Base-by-base conservation (phyloP, 2,797 vertebrate genomes). In the Passerculus sandwichensis region DNA sequence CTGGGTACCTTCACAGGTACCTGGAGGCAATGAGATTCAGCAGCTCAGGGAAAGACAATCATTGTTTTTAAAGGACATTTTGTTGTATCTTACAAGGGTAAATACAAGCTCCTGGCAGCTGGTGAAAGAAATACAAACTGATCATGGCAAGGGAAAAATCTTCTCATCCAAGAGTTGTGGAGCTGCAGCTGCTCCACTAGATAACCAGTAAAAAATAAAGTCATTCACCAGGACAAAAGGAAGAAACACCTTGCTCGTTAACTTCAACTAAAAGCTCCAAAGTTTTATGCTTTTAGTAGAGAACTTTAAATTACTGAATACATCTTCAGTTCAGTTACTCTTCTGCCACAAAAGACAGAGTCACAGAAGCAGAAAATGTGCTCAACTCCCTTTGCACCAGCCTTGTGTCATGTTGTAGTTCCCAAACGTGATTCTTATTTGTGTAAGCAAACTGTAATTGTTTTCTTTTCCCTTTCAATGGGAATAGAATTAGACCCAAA, bases 361-460 rank as follows among this genome's bases (percentile, higher is more conserved):
- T 21, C 6, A 4, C 38, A 75, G 81, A 81, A 73, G 71, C 30
- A 70, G 66, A 93, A 93, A 91, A 85, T 16, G 45, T 25, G 47
- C 56, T 84, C 64, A 61, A 51, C 14, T 88, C 56, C 73, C 57
- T 88, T 19, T 38, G 64, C 22, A 86, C 22, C 5, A 42, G 73
- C 64, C 66, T 56, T 34, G 57, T 50, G 62, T 40, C 60, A 67
- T 36, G 66, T 10, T 73, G 27, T 19, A 85, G 45, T 4, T 92
- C 66, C 73, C 38, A 70, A 60, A 57, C 0, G 1, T 22, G 57
- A 90, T 64, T 62, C 77, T 88, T 90, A 76, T 84, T 67, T 84
- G 57, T 73, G 76, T 81, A 91, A 84, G 85, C 76, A 92, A 95
- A 86, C 34, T 38, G 60, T 66, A 90, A 89, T 85, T 93, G 62